These are phyloP conservation scores for Siderastrea radians DNA, from an alignment of 92 coral and sea anemone genomes.

Conservation along the genomic window DNA sequence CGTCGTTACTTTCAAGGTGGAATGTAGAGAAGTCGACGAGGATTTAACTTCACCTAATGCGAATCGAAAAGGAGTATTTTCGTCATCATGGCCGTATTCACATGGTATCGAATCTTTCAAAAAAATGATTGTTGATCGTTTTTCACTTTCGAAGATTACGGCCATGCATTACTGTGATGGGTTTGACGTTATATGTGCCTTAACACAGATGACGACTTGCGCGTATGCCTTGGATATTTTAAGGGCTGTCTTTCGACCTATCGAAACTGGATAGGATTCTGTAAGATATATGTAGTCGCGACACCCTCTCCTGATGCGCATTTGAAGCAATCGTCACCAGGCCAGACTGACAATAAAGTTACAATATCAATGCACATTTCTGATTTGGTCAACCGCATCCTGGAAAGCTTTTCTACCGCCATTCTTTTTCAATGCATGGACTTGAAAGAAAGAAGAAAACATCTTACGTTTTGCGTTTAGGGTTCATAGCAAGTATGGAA, in stretches of 20 bases:
- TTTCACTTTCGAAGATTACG: conserved; percentile 16
- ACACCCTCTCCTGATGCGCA: conserved; percentile 19
- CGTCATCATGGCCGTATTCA: conserved; percentile 22
- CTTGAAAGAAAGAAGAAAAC: conserved; percentile 1
- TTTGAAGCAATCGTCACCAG: background rate
- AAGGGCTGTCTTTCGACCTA: conserved; percentile 27
- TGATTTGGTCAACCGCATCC: conserved; percentile 35
- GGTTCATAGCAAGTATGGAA: conserved; percentile 40
- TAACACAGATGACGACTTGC: conserved; percentile 28
- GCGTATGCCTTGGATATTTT: conserved; percentile 40
- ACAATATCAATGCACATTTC: conserved; percentile 27
- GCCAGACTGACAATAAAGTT: conserved; percentile 6
- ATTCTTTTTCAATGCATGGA: conserved; percentile 31
- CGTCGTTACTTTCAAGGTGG: conserved; percentile 57
- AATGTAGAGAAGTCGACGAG: conserved; percentile 45
- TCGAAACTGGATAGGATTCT: conserved; percentile 43
- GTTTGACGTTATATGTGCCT: conserved; percentile 27
- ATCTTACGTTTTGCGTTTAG: conserved; percentile 43
- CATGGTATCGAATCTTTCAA: conserved; percentile 20
- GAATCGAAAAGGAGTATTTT: conserved; percentile 29
- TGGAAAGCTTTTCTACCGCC: conserved; percentile 37
- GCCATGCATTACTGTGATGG: conserved; percentile 20
- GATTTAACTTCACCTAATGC: conserved; percentile 32
- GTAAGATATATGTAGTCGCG: conserved; percentile 16
- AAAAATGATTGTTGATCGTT: conserved; percentile 17